These are phyloP conservation scores for Rhabdomys dilectus DNA, from an alignment of 2,113 vertebrate genomes.

Conservation along the genomic window DNA sequence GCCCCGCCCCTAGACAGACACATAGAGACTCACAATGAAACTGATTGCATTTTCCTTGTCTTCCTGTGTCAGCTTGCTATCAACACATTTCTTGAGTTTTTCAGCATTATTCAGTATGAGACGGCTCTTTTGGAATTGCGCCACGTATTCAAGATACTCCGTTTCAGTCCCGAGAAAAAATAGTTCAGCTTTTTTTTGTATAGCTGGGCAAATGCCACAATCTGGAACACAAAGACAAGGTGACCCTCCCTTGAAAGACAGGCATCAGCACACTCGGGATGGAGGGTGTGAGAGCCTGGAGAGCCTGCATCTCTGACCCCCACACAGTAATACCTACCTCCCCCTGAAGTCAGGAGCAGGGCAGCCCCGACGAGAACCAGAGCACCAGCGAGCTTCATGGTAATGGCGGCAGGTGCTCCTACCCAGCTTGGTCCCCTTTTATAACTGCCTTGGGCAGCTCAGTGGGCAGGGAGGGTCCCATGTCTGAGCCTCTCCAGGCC, in stretches of 20 bases:
- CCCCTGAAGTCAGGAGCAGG: not conserved
- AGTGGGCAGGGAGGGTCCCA: not conserved
- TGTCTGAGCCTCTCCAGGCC: not conserved
- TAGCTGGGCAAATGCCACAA: not conserved
- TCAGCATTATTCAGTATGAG: fast-evolving
- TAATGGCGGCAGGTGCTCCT: not conserved
- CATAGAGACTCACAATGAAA: not conserved
- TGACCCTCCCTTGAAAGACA: not conserved
- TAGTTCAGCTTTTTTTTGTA: fast-evolving
- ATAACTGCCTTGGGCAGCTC: not conserved
- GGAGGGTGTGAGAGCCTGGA: not conserved
- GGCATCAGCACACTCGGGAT: not conserved
- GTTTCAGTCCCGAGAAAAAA: fast-evolving
- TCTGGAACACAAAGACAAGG: not conserved
- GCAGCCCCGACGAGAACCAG: not conserved
- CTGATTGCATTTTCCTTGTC: fast-evolving
- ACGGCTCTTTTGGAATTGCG: fast-evolving
- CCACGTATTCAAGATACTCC: fast-evolving
- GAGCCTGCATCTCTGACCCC: fast-evolving
- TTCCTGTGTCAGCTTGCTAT: not conserved
- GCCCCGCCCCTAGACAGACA: not conserved
- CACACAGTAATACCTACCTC: not conserved
- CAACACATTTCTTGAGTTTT: not conserved
- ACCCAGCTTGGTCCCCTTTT: not conserved
- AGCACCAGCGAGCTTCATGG: not conserved